These are phyloP conservation scores for Eupsittula cactorum DNA, from an alignment of 2,113 vertebrate genomes.

Conservation along the genomic window DNA sequence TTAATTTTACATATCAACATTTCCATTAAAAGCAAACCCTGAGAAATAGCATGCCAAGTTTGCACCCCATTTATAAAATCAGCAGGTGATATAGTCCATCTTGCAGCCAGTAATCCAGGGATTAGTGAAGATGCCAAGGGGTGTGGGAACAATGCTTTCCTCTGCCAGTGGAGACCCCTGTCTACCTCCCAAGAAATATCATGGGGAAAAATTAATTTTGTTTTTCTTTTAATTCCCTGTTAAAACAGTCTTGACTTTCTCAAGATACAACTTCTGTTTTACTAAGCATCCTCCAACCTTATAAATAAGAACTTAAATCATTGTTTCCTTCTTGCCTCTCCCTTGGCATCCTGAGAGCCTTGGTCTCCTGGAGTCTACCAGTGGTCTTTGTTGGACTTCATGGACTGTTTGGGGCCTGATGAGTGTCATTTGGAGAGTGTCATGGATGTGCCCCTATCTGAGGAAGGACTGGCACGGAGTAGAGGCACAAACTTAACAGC, in stretches of 20 bases:
- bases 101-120: not conserved
- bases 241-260: not conserved
- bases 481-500: not conserved
- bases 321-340: not conserved
- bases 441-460: not conserved
- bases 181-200: not conserved
- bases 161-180: not conserved
- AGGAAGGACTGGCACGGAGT: not conserved
- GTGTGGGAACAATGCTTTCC: not conserved
- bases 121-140: not conserved
- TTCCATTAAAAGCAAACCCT: not conserved
- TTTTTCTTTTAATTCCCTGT: not conserved
- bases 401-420: not conserved
- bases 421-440: not conserved
- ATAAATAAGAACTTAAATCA: not conserved
- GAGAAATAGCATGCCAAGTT: not conserved
- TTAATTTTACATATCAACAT: not conserved
- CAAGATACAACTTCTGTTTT: not conserved
- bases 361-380: not conserved
- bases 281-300: not conserved
- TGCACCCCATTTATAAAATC: not conserved
- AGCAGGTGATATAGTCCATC: not conserved
- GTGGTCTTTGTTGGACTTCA: not conserved
- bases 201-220: not conserved
- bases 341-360: not conserved